Evolutionary conservation across 2,888 invertebrate species (phyloP).

Genomic region (Eristalis tenax): DNA sequence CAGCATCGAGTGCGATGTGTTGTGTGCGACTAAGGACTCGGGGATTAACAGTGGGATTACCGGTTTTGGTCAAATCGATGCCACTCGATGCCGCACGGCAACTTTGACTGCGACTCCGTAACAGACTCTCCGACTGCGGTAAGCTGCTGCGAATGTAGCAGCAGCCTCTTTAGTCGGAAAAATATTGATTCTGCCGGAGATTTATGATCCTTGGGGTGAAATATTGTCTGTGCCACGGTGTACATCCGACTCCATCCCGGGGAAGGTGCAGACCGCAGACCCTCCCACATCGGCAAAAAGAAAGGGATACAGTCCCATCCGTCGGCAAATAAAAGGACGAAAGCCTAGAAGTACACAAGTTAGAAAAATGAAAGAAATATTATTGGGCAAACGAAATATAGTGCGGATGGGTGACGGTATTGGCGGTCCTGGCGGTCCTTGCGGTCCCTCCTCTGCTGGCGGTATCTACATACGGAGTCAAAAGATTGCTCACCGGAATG

Average conservation of each 20-base stretch:
- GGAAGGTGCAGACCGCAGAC: conserved; percentile 33
- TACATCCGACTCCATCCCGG: conserved; percentile 16
- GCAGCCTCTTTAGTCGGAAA: conserved; percentile 54
- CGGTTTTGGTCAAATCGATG: conserved; percentile 54
- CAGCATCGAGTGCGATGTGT: conserved; percentile 15
- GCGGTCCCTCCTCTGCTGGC: conserved; percentile 6
- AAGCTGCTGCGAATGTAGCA: neutral
- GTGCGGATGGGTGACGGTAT: conserved; percentile 44
- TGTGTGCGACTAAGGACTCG: conserved; percentile 41
- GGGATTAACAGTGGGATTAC: conserved; percentile 66
- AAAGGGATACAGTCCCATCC: conserved; percentile 13
- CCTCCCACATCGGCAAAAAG: neutral
- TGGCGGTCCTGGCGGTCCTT: neutral
- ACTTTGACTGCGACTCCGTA: conserved; percentile 25
- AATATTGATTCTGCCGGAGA: conserved; percentile 69
- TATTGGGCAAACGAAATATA: conserved; percentile 68
- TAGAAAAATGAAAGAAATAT: conserved; percentile 70
- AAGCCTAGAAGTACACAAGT: conserved; percentile 68
- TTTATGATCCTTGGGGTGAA: conserved; percentile 71
- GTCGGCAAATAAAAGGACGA: conserved; percentile 43
- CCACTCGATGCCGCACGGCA: conserved; percentile 11
- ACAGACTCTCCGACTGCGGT: neutral
- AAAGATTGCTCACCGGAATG: conserved; percentile 30
- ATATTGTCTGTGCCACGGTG: conserved; percentile 63
- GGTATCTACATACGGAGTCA: neutral